Conservation (phyloP, 2,888 invertebrate genomes). For the Noctua fimbriata region DNA sequence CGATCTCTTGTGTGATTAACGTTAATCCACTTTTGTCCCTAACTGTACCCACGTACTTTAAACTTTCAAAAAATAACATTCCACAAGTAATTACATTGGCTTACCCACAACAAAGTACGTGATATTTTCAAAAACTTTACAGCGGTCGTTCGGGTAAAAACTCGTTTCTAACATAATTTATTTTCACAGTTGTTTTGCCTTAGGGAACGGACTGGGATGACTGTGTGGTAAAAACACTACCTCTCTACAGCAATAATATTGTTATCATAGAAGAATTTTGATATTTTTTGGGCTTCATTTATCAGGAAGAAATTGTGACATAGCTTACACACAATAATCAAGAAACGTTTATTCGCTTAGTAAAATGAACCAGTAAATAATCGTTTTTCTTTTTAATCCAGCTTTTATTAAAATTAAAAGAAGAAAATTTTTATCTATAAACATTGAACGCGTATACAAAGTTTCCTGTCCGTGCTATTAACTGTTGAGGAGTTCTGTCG, state of each 20-base stretch:
- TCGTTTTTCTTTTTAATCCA: not conserved
- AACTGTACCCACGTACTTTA: not conserved
- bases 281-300: not conserved
- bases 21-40: not conserved
- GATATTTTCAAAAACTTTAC: conserved; percentile 33
- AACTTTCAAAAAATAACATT: conserved; percentile 19
- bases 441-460: not conserved
- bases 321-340: not conserved
- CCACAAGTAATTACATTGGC: conserved; percentile 25
- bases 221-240: conserved; percentile 4
- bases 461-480: not conserved
- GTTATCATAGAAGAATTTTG: not conserved
- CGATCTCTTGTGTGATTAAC: not conserved
- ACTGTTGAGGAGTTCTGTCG: not conserved
- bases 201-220: conserved; percentile 9
- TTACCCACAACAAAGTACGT: conserved; percentile 3
- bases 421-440: not conserved
- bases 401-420: not conserved
- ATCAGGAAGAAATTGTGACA: not conserved
- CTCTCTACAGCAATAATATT: not conserved
- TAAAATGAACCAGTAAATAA: not conserved
- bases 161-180: conserved; percentile 38
- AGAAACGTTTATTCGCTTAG: not conserved
- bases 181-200: conserved; percentile 27
- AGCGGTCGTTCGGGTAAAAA: conserved; percentile 23